Base-by-base conservation (phyloP, 2,888 invertebrate genomes). In the Euzetes globulus region DNA sequence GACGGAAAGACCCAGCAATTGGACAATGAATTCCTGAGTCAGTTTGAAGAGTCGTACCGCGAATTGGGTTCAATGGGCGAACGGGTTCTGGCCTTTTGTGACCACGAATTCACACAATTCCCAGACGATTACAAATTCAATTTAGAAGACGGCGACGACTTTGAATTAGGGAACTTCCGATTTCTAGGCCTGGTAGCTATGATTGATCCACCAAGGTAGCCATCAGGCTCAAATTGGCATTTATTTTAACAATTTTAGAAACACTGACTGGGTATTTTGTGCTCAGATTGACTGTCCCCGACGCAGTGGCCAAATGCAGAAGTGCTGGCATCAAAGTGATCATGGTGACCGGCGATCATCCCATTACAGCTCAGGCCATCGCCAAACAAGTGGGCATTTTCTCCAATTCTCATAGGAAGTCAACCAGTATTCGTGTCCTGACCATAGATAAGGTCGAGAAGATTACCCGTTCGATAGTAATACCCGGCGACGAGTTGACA, bases 1-100 rank as follows among this genome's bases (percentile, higher is more conserved):
- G 29, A 50, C n/a, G 73, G 73, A 15, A 33, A 73, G 27, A 82
- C 82, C 19, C 81, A 82, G 0, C 81, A 77, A 80, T 81, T 91
- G 3, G 82, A 82, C 77, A 83, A 83, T n/a, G 81, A 82, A 55
- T 82, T 86, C 78, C 86, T 86, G 78, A 84, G 85, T 72, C 84
- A 86, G 72, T 84, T 89, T 27, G 87, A 88, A 80, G 84, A 85
- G 65, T 86, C 88, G 72, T 90, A 92, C 81, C 85, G 88, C 74
- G 90, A 90, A 81, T 83, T 94, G 75, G 93, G 92, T 74, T 90
- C 90, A 78, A 87, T 90, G 83, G 94, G 93, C 29, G 93, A 94
- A 82, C 86, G 93, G 75, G 92, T 94, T 0, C 77, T 79, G 50
- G 77, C 63, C 25, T 80, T 80, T 76, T 81, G 80, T 76, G 79